Percentiles rank a stretch among this genome's conserved stretches.
Evolutionary conservation across 2,888 invertebrate species (phyloP).

Genomic region (Fragum fragum): DNA sequence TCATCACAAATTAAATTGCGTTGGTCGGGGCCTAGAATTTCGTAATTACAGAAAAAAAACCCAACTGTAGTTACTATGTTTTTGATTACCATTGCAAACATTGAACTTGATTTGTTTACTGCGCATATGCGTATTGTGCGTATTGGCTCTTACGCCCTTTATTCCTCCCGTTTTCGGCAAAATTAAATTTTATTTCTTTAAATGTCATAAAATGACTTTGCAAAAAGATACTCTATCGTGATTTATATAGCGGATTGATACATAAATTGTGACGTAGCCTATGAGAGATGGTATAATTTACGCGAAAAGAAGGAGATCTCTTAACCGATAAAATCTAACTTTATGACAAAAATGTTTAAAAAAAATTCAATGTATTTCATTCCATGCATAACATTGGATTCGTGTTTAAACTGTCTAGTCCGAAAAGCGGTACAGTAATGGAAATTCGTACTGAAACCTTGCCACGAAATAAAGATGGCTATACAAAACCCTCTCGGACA

Average conservation of each 20-base stretch:
- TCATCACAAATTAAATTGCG: no score
- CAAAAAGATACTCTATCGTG: slow-evolving; percentile 50
- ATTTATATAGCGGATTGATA: slow-evolving; percentile 42
- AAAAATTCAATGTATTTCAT: slow-evolving; percentile 42
- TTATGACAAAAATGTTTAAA: slow-evolving; percentile 21
- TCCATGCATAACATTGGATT: slow-evolving; percentile 33
- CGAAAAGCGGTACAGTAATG: neutral
- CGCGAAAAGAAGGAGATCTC: slow-evolving; percentile 45
- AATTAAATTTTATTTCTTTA: neutral
- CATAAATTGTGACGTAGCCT: slow-evolving; percentile 46
- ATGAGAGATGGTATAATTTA: slow-evolving; percentile 50
- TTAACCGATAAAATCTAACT: slow-evolving; percentile 41
- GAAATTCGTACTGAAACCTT: no score
- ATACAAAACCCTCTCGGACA: no score
- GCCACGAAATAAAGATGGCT: no score
- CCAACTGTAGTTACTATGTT: no score
- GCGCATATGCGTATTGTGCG: no score
- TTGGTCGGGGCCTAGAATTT: no score
- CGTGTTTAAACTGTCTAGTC: neutral
- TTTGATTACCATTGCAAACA: no score
- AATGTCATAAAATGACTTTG: slow-evolving; percentile 46
- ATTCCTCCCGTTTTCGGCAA: no score
- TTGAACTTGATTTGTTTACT: no score
- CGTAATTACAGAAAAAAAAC: no score
- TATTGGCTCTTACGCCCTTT: no score